Percentiles rank a stretch among this genome's conserved stretches.
phyloP scores from a whole-genome alignment of 2,113 vertebrate species.

The Clinocottus analis region DNA sequence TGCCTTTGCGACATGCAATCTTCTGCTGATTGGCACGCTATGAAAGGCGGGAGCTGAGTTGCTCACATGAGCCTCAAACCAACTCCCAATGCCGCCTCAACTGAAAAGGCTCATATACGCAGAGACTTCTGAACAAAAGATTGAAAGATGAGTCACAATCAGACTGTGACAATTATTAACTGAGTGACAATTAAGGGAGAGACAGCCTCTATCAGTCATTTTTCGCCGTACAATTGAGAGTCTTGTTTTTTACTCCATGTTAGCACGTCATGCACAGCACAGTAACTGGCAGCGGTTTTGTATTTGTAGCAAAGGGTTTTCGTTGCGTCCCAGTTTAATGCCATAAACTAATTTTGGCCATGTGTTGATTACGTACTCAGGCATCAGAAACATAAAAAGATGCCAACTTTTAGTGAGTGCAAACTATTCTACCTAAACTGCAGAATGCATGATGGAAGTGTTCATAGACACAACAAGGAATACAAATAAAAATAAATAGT shows the following conservation, averaged over 20 bases:
- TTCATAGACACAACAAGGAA: background rate
- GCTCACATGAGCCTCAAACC: constrained; percentile 19
- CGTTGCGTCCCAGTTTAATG: background rate
- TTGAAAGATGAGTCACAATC: constrained; percentile 31
- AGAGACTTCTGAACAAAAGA: constrained; percentile 23
- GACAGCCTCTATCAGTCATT: background rate
- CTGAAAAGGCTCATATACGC: background rate
- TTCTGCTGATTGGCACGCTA: constrained; percentile 28
- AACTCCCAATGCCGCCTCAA: background rate
- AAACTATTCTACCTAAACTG: background rate
- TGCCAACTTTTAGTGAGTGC: background rate
- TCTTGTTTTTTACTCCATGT: constrained; percentile 6
- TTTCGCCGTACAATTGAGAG: constrained; percentile 22
- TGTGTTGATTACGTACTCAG: background rate
- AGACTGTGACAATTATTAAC: constrained; percentile 27
- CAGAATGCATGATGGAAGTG: background rate
- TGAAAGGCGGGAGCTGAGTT: constrained; percentile 9
- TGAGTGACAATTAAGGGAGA: constrained; percentile 35
- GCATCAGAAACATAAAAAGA: background rate
- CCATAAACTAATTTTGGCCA: background rate
- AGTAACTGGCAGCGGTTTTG: background rate
- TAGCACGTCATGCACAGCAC: background rate
- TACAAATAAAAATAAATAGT: background rate
- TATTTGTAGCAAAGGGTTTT: constrained; percentile 2
- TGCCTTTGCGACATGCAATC: constrained; percentile 27